These are phyloP conservation scores for Pseudomyrmex dendroicus DNA, from an alignment of 1,140 invertebrate genomes.

Conservation along the genomic window DNA sequence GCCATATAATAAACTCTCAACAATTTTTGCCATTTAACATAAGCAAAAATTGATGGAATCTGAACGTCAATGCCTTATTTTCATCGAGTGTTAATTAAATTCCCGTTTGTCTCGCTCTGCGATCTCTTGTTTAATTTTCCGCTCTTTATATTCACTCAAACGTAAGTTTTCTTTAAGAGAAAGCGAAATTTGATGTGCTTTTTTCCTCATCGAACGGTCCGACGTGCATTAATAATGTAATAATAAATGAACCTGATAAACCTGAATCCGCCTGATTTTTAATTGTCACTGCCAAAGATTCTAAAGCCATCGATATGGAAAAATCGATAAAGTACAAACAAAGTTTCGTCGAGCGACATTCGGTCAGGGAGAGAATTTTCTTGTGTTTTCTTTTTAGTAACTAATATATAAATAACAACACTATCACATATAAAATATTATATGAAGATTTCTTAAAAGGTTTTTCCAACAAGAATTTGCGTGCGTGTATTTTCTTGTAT, in stretches of 20 bases:
- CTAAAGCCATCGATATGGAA: neutral
- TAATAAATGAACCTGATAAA: neutral
- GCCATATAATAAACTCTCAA: neutral
- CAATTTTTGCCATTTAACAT: neutral
- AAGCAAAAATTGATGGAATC: neutral
- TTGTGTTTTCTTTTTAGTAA: no score
- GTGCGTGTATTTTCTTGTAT: no score
- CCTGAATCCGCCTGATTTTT: no score
- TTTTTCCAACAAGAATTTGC: neutral
- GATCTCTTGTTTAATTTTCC: neutral
- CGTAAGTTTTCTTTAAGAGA: neutral
- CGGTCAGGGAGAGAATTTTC: no score
- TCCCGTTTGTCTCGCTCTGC: neutral
- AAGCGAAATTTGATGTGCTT: constrained; percentile 17
- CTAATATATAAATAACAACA: no score
- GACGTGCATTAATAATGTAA: neutral
- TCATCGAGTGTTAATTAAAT: neutral
- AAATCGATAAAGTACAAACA: constrained; percentile 20
- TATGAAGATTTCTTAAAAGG: neutral
- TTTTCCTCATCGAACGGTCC: neutral
- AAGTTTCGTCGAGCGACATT: no score
- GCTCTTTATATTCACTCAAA: neutral
- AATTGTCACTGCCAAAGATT: no score
- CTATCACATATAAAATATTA: no score
- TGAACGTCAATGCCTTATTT: neutral